Base-by-base conservation (phyloP, 2,888 invertebrate genomes). In the Amphipyra tragopoginis region DNA sequence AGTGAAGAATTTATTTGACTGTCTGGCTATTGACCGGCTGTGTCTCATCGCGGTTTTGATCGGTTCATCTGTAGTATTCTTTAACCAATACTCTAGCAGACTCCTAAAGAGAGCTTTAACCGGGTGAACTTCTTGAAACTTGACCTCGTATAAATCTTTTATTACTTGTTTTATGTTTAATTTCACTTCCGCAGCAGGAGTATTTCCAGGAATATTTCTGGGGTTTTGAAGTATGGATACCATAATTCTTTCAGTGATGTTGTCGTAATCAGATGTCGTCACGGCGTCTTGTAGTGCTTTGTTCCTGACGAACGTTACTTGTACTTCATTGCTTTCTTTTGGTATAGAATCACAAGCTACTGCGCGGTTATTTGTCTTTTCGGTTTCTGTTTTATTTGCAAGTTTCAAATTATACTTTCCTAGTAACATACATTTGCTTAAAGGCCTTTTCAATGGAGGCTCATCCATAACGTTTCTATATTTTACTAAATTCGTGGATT, bases 401-500 rank as follows among this genome's bases (percentile, higher is more conserved):
- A 65, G 42, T 29, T 77, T 73, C 1, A 75, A 50, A 56, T 83
- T 85, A 65, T 85, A 77, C 65, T 86, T 88, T 1, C 83, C 82
- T 15, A 92, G 76, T 5, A 93, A 68, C 85, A 91, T 86, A 40
- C 85, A 88, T 67, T 83, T 89, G 50, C 86, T 88, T 0, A 87
- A 57, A 0, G 89, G 90, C 40, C 68, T 81, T 59, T 76, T 84
- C 9, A 93, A 77, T 3, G 84, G 77, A 0, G 93, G 93, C 77
- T 94, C 93, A 0, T 75, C 65, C 1, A 63, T 53, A 1, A 82
- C 21, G 73, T 93, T 94, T 71, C 79, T 88, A 55, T 93, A 93
- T 73, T 90, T 93, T 0, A 90, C 85, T 39, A 94, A 65, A 70
- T 94, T 93, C 0, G 93, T 93, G 0, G 88, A 93, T 59, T 94